Evolutionary conservation across 1,140 invertebrate species (phyloP), one percentile per base, ranked within the genome.

Genomic region (Drosophila virilis): DNA sequence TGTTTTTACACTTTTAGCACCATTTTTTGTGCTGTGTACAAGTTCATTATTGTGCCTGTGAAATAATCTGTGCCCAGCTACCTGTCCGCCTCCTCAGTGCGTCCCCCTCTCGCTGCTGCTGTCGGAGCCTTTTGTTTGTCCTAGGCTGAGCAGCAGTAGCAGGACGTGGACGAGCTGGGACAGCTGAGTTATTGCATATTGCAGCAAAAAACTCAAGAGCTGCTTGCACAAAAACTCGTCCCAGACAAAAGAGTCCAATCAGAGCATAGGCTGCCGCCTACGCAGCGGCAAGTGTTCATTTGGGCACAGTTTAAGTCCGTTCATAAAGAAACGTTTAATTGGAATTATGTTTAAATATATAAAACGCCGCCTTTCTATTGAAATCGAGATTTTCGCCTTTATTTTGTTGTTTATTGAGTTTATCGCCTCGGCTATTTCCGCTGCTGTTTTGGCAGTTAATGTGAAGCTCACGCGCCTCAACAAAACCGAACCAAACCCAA

Each of bases 371-470:
- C 67, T 78, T 80, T 85, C 74, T 74, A 40, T 45, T 66, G 82
- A 80, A 85, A 75, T 62, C 45, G 70, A 60, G 64, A 55, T 71
- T 75, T 75, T 71, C 32, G 59, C 66, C 48, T 64, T 28, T 28
- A 28, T 22, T 58, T 33, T 50, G 15, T 66, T 67, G 38, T 88
- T 88, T 84, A 88, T 88, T 88, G 80, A 77, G 77, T 73, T 89
- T 89, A 88, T 88, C 84, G 84, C 77, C 70, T 73, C 74, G 80
- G 84, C 84, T 84, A 88, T 88, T 89, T 88, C 84, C 83, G 84
- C 84, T 80, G 84, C 66, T 77, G 86, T 80, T 84, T 79, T 69
- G 78, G 75, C 75, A 64, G 66, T 81, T 86, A 82, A 79, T 74
- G 88, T 69, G 48, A 83, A 78, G 84, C 69, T 88, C 84, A 89